Evolutionary conservation across 2,797 vertebrate genomes (phyloP), one percentile per base, ranked within the genome.

Genomic region (Mormyrus hasselquistii): DNA sequence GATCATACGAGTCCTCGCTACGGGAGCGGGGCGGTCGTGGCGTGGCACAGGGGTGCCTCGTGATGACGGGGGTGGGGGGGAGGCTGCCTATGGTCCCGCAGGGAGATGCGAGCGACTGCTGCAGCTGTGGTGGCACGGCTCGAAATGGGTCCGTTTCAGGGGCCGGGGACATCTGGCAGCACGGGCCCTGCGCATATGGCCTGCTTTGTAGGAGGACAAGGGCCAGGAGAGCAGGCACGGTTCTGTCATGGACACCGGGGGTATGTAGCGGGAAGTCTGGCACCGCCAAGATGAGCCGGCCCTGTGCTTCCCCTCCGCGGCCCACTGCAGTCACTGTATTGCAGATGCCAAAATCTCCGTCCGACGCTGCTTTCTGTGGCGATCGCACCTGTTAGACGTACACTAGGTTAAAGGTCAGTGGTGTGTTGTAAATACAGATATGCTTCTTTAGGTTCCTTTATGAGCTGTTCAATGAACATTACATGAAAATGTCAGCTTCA

Each of bases 141-240:
- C 47, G 9, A 76, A 89, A 69, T 41, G 38, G 62, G 76, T 69
- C 22, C 14, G 82, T 76, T 87, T 86, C 29, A 52, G 25, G 22
- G 79, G 82, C 59, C 83, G 25, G 14, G 89, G 88, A 79, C 88
- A 83, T 89, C 89, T 90, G 89, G 89, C 69, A 8, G 19, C 41
- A 14, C 9, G 14, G 47, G 55, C 12, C 10, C 49, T 9, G 8
- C 34, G 87, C 89, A 91, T 88, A 90, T 90, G 90, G 89, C 79
- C 86, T 10, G 59, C 90, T 88, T 83, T 47, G 89, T 90, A 88
- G 49, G 34, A 49, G 84, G 76, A 79, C 16, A 84, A 44, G 85
- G 49, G 69, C 55, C 89, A 84, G 55, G 73, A 47, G 44, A 22
- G n/a, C 50, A 38, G 10, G 49, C 87, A 83, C 47, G 47, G 87